A percentile compares a stretch with the other conserved stretches of the same genome.
Evolutionary conservation across 1,140 invertebrate genomes (phyloP).

Genomic region (Drosophila nigromelanica): DNA sequence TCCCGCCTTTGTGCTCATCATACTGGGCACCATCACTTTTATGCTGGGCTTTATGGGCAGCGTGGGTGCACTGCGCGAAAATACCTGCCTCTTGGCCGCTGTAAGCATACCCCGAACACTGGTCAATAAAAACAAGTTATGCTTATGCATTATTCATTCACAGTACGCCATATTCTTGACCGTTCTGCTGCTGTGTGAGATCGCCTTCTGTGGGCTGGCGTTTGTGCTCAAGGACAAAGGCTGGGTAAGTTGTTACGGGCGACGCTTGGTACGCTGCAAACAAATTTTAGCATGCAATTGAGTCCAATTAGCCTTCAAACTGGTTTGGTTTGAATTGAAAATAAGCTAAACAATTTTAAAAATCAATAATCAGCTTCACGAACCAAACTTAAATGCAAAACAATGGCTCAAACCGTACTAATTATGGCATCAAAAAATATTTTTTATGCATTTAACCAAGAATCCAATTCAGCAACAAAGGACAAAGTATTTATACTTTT

Average conservation of each 20-base stretch:
- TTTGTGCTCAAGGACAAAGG: conserved; percentile 96
- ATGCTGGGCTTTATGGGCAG: conserved; percentile 98
- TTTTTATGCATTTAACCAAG: no score
- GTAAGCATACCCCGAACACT: conserved; percentile 85
- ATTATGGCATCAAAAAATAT: no score
- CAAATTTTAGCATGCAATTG: background rate
- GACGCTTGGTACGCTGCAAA: background rate
- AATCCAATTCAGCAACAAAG: no score
- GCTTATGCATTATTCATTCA: conserved; percentile 78
- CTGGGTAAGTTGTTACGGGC: conserved; percentile 88
- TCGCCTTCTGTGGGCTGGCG: conserved; percentile 94
- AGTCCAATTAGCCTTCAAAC: background rate
- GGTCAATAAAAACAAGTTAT: background rate
- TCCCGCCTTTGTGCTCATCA: conserved; percentile 97
- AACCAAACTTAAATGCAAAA: no score
- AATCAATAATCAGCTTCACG: no score
- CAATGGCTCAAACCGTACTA: no score
- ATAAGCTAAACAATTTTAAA: no score
- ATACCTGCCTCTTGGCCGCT: conserved; percentile 93
- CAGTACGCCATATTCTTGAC: conserved; percentile 97
- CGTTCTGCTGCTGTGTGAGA: conserved; percentile 94
- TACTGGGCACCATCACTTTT: conserved; percentile 95
- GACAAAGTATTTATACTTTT: no score
- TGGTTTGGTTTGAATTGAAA: no score
- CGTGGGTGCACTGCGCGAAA: conserved; percentile 96